These are phyloP conservation scores for Mythimna loreyi DNA, from an alignment of 2,888 invertebrate species.

Conservation along the genomic window DNA sequence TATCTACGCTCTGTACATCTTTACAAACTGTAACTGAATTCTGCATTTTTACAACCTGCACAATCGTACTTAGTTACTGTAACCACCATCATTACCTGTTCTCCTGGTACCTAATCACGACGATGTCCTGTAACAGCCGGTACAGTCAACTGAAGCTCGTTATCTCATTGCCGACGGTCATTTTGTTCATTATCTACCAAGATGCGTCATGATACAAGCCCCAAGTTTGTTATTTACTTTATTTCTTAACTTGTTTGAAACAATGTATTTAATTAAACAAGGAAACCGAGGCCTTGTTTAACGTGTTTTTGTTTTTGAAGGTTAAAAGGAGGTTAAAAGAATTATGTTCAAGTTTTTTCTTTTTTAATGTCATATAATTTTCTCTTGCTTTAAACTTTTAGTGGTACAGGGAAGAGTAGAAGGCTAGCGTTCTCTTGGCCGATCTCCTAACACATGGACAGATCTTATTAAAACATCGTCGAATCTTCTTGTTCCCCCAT, in stretches of 20 bases:
- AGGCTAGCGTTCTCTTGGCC: no score
- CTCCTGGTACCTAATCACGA: conserved; percentile 38
- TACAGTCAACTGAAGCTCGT: conserved; percentile 45
- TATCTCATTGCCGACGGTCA: conserved; percentile 66
- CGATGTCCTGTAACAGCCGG: conserved; percentile 42
- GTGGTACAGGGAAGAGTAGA: no score
- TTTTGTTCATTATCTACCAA: conserved; percentile 67
- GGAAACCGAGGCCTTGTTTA: background rate
- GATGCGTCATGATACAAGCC: conserved; percentile 53
- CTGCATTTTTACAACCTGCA: background rate
- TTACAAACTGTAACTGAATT: no score
- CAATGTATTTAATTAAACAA: background rate
- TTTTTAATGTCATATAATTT: no score
- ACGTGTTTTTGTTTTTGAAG: background rate
- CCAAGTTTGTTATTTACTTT: conserved; percentile 19
- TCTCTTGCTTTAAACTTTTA: no score
- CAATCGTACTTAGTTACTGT: no score
- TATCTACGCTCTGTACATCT: no score
- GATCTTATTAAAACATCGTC: no score
- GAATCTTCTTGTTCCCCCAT: no score
- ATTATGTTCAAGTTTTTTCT: no score
- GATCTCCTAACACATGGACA: no score
- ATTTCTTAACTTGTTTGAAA: conserved; percentile 1
- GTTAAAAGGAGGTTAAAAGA: no score
- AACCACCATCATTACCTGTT: conserved; percentile 36